Conservation (phyloP, 2,113 vertebrate genomes). For the Morone saxatilis region DNA sequence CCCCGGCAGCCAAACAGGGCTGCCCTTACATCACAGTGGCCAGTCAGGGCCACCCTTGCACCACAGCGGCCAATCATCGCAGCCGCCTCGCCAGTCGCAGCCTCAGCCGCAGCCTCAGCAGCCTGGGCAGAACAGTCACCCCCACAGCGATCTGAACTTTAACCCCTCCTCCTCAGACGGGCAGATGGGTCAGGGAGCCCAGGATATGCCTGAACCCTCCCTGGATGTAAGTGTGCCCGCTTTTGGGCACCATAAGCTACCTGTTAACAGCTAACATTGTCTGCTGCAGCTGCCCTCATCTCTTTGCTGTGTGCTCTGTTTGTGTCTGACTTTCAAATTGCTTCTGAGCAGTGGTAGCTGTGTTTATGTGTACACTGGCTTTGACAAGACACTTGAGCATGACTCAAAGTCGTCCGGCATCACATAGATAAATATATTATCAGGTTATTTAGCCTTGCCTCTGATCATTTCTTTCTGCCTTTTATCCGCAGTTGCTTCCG, state of each 20-base stretch:
- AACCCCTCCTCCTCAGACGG: slow-evolving; percentile 96
- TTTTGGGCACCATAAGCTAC: slow-evolving; percentile 52
- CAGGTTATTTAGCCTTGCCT: neutral
- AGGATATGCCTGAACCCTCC: slow-evolving; percentile 99
- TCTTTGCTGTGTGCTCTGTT: slow-evolving; percentile 56
- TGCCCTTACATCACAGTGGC: slow-evolving; percentile 97
- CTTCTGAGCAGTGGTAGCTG: neutral
- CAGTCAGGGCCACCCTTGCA: slow-evolving; percentile 98
- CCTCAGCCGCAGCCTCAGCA: slow-evolving; percentile 83
- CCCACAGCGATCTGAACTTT: slow-evolving; percentile 98
- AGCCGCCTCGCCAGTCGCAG: slow-evolving; percentile 91
- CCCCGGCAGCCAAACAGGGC: slow-evolving; percentile 97
- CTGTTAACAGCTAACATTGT: slow-evolving; percentile 64
- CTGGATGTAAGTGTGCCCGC: slow-evolving; percentile 96
- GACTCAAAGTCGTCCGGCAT: neutral
- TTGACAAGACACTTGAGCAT: slow-evolving; percentile 3
- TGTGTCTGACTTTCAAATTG: slow-evolving; percentile 23
- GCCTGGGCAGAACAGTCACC: slow-evolving; percentile 95
- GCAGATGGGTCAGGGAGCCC: slow-evolving; percentile 94
- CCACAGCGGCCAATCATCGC: slow-evolving; percentile 90
- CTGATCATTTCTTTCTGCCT: slow-evolving; percentile 60
- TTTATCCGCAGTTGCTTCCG: slow-evolving; percentile 92
- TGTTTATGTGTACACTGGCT: neutral
- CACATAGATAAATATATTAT: slow-evolving; percentile 5
- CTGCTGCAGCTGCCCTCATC: slow-evolving; percentile 68